These are phyloP conservation scores for Lucilia cuprina DNA, from an alignment of 1,140 invertebrate genomes.

Conservation along the genomic window DNA sequence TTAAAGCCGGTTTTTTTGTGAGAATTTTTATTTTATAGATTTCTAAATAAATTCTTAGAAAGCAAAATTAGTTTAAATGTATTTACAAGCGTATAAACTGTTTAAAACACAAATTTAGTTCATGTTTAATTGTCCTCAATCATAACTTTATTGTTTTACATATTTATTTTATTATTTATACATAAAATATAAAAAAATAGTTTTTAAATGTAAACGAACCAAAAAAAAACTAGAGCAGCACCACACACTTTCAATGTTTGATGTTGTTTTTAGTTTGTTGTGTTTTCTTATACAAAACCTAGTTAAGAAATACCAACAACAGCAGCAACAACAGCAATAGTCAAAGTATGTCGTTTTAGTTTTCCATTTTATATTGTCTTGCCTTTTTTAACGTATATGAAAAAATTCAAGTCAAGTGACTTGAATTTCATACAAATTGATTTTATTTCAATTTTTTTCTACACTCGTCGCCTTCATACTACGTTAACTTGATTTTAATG, in stretches of 20 bases:
- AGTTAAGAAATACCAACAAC: not conserved
- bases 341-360: not conserved
- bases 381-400: not conserved
- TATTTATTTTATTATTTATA: not conserved
- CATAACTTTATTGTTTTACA: not conserved
- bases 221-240: not conserved
- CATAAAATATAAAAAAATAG: not conserved
- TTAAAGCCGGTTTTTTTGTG: too few species aligned
- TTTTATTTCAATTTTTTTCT: not conserved
- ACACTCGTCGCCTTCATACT: not conserved
- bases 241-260: not conserved
- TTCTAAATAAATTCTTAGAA: too few species aligned
- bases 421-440: not conserved
- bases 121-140: not conserved
- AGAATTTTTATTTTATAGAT: too few species aligned
- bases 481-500: not conserved
- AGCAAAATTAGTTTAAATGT: too few species aligned
- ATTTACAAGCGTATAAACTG: too few species aligned
- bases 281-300: not conserved
- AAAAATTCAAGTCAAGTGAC: not conserved
- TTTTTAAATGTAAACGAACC: not conserved
- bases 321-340: not conserved
- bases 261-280: not conserved
- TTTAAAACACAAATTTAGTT: not conserved
- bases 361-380: not conserved